Evolutionary conservation across 2,113 vertebrate species (phyloP).

Genomic region (Nerophis lumbriciformis): DNA sequence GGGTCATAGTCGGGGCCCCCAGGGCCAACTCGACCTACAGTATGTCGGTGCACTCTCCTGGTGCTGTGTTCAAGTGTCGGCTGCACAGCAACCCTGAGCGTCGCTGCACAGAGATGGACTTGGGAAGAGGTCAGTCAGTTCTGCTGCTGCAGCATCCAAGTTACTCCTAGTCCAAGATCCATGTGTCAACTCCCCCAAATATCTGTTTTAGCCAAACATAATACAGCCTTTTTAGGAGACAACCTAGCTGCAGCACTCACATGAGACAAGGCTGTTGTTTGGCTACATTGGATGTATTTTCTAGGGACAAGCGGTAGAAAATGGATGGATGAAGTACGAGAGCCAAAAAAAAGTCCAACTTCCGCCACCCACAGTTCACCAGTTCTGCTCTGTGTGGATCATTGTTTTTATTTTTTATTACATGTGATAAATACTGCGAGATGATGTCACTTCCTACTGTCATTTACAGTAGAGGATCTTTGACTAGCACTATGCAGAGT

Average conservation of each 20-base stretch:
- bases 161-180: background rate
- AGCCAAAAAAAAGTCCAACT: conserved; percentile 48
- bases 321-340: background rate
- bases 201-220: conserved; percentile 62
- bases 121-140: conserved; percentile 85
- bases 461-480: too few species aligned
- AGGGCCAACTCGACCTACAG: conserved; percentile 91
- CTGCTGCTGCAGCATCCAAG: conserved; percentile 18
- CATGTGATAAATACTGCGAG: conserved; percentile 8
- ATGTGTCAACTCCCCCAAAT: conserved; percentile 38
- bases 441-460: too few species aligned
- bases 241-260: conserved; percentile 13
- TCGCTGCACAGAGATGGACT: conserved; percentile 95
- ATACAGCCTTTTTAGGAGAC: conserved; percentile 21
- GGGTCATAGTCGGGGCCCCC: conserved; percentile 94
- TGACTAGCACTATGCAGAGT: too few species aligned
- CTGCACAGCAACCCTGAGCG: conserved; percentile 92
- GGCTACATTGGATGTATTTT: conserved; percentile 65
- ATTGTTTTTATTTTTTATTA: conserved; percentile 48
- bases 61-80: conserved; percentile 92
- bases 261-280: conserved; percentile 53
- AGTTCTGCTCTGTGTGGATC: conserved; percentile 55
- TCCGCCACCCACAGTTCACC: background rate
- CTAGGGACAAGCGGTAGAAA: background rate
- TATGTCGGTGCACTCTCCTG: conserved; percentile 82